Percentiles rank a stretch among this genome's conserved stretches.
phyloP scores from a whole-genome alignment of 1,140 invertebrate genomes.

The Apolygus lucorum region DNA sequence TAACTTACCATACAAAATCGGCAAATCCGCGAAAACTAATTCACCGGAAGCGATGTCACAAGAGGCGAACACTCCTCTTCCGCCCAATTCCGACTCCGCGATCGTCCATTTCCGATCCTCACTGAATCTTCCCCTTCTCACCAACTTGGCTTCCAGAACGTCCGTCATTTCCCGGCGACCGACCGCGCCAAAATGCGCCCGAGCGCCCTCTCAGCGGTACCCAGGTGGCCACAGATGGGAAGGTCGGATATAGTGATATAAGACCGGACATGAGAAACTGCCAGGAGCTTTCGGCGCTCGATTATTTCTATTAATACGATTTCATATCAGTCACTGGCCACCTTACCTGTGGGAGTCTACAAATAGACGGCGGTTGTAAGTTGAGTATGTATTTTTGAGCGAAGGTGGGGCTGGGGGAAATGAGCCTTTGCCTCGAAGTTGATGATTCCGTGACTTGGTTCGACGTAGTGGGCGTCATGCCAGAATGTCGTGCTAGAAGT shows the following conservation, averaged over 20 bases:
- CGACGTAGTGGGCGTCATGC: too few relatives aligned
- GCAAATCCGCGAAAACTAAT: conserved; percentile 55
- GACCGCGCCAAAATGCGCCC: too few relatives aligned
- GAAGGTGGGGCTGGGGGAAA: too few relatives aligned
- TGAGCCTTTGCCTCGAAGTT: too few relatives aligned
- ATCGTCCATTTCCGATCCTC: conserved; percentile 38
- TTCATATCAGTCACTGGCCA: too few relatives aligned
- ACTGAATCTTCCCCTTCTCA: not conserved
- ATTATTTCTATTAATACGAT: too few relatives aligned
- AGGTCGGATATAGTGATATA: not conserved
- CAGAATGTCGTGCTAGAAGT: too few relatives aligned
- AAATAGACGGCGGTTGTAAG: too few relatives aligned
- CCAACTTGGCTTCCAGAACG: not conserved
- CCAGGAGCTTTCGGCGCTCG: too few relatives aligned
- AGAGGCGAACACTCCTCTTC: conserved; percentile 55
- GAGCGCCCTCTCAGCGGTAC: not conserved
- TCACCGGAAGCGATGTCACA: conserved; percentile 53
- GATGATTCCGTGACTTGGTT: too few relatives aligned
- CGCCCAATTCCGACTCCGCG: conserved; percentile 46
- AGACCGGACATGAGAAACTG: not conserved
- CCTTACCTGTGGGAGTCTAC: too few relatives aligned
- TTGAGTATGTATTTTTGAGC: too few relatives aligned
- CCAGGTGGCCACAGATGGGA: not conserved
- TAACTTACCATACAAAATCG: conserved; percentile 50
- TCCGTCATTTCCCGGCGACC: not conserved